Base-by-base conservation (phyloP, 2,113 vertebrate species). In the Rutilus rutilus region DNA sequence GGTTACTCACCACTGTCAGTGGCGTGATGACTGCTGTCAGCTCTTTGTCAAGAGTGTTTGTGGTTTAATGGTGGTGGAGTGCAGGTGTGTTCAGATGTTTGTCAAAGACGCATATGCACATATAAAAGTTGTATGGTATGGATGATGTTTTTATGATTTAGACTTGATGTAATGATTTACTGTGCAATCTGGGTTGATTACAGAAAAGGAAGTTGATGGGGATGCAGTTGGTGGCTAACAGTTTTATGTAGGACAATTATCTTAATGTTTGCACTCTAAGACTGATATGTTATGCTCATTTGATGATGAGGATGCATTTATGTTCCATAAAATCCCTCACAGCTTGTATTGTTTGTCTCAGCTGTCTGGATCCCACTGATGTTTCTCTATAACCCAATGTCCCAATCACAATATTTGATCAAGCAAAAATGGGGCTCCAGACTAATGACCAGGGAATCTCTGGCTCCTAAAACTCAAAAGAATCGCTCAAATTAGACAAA, bases 11-110 rank as follows among this genome's bases (percentile, higher is more conserved):
- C 17, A 60, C 59, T 64, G 36, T 25, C 11, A 25, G 42, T 45
- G n/a, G n/a, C n/a, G n/a, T n/a, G 71, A 23, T 45, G 11, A 60
- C 64, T 47, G n/a, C 78, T 67, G 79, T 82, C 79, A 67, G 79
- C 75, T 62, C 23, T 81, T 65, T 47, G 15, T 47, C 60, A 47
- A 50, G n/a, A 27, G 42, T 21, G n/a, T 45, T 65, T 50, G 59
- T 50, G 39, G 60, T 65, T 69, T 60, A 33, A 47, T 45, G 19
- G 65, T 85, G 60, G 57, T 69, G 59, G 15, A 73, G 54, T 60
- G 19, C 54, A 30, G 67, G 14, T 45, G 42, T 80, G 23, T 45
- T 80, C 39, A 23, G 19, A 47, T 50, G 12, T 62, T 57, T 74
- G 25, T 62, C 9, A 21, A 50, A 52, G 17, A 19, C 15, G 8